Evolutionary conservation across 2,113 vertebrate genomes (phyloP).

Genomic region (Noturus placidus): DNA sequence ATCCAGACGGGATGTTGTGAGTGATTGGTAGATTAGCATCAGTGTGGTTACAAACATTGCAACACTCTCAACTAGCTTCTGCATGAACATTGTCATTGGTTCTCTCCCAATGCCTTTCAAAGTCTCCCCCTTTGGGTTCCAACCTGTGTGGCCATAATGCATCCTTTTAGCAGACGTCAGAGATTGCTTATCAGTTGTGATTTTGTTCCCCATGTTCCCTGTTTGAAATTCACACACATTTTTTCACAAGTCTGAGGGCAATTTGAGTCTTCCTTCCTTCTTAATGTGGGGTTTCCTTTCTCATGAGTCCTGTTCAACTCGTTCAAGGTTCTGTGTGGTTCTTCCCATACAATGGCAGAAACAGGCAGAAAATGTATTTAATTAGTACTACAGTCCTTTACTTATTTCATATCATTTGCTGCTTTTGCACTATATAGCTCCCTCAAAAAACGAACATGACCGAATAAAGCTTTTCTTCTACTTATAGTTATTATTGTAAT

Average conservation of each 20-base stretch:
- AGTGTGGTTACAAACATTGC: constrained; percentile 61
- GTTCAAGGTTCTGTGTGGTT: not conserved
- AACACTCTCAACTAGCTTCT: constrained; percentile 58
- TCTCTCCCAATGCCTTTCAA: constrained; percentile 25
- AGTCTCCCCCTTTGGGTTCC: constrained; percentile 53
- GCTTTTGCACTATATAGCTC: not conserved
- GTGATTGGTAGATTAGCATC: constrained; percentile 68
- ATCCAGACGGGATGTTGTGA: constrained; percentile 63
- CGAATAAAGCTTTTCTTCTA: not conserved
- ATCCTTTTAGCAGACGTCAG: constrained; percentile 67
- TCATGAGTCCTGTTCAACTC: constrained; percentile 59
- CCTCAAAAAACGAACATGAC: not conserved
- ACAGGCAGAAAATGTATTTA: not conserved
- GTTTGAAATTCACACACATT: constrained; percentile 60
- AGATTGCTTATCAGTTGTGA: constrained; percentile 68
- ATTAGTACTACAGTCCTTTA: not conserved
- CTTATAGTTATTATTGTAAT: not conserved
- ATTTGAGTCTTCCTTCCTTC: constrained; percentile 72
- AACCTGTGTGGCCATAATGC: constrained; percentile 65
- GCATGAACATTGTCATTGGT: constrained; percentile 59
- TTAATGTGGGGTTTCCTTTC: constrained; percentile 68
- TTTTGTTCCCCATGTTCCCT: constrained; percentile 54
- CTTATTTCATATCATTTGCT: not conserved
- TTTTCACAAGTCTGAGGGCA: constrained; percentile 60
- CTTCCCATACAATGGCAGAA: not conserved